Conservation (phyloP, 1,140 invertebrate species). For the Hesperophylax magnus region DNA sequence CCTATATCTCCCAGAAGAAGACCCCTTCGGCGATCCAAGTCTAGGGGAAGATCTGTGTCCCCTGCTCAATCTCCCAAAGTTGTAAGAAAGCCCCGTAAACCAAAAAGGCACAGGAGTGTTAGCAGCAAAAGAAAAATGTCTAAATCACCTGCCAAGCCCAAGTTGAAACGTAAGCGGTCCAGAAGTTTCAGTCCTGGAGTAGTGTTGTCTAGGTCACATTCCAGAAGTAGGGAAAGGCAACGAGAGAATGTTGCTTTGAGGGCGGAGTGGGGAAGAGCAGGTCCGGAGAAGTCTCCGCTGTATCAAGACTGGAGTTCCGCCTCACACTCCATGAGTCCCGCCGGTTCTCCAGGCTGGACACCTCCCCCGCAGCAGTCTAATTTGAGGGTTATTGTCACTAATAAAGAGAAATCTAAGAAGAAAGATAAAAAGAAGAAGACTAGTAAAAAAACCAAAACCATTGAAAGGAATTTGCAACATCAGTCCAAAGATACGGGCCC, state of each 20-base stretch:
- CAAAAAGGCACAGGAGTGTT: slow-evolving; percentile 59
- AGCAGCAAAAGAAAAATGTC: slow-evolving; percentile 52
- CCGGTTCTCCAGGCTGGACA: slow-evolving; percentile 66
- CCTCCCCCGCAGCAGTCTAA: slow-evolving; percentile 68
- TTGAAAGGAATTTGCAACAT: slow-evolving; percentile 67
- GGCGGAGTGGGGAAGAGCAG: slow-evolving; percentile 31
- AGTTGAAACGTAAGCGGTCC: slow-evolving; percentile 59
- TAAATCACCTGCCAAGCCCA: slow-evolving; percentile 57
- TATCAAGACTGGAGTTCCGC: slow-evolving; percentile 61
- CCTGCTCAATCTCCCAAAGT: slow-evolving; percentile 63
- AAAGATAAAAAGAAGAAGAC: slow-evolving; percentile 74
- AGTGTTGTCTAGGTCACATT: slow-evolving; percentile 53
- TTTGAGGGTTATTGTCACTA: slow-evolving; percentile 60
- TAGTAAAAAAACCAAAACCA: slow-evolving; percentile 67
- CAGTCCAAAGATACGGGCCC: slow-evolving; percentile 70
- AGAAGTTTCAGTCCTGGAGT: slow-evolving; percentile 57
- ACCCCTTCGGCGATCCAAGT: slow-evolving; percentile 62
- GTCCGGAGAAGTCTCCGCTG: slow-evolving; percentile 44
- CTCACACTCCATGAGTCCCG: slow-evolving; percentile 63
- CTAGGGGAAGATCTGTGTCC: slow-evolving; percentile 70
- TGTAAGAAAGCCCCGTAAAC: slow-evolving; percentile 58
- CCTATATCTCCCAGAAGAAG: slow-evolving; percentile 61
- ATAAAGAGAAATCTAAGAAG: slow-evolving; percentile 63
- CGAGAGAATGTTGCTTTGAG: background rate
- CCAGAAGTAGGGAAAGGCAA: slow-evolving; percentile 7